Conservation (phyloP, 2,797 vertebrate genomes). For the Melanotaenia boesemani region DNA sequence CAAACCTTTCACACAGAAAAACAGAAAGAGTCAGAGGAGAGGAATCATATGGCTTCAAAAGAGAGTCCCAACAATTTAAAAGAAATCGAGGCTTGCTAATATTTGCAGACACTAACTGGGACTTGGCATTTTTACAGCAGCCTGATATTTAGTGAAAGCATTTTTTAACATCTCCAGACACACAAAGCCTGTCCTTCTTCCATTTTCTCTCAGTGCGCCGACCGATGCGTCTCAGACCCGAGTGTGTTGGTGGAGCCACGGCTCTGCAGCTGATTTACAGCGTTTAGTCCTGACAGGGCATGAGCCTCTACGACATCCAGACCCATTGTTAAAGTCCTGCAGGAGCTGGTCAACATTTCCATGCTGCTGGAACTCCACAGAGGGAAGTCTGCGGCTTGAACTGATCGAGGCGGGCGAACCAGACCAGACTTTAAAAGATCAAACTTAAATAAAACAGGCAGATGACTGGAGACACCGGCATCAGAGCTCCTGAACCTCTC, state of each 20-base stretch:
- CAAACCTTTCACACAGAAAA: too few relatives aligned
- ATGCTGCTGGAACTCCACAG: too few relatives aligned
- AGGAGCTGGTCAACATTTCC: neutral
- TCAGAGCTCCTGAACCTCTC: too few relatives aligned
- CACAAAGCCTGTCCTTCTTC: neutral
- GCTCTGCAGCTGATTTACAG: neutral
- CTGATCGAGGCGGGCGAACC: too few relatives aligned
- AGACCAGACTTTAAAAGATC: too few relatives aligned
- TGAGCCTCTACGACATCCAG: neutral
- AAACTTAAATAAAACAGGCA: too few relatives aligned
- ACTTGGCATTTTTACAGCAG: constrained; percentile 13
- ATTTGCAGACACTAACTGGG: constrained; percentile 5
- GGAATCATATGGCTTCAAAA: too few relatives aligned
- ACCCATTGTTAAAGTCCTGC: neutral
- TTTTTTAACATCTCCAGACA: neutral
- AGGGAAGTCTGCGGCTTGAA: too few relatives aligned
- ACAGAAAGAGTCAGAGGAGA: too few relatives aligned
- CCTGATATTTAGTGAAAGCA: neutral
- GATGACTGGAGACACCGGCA: too few relatives aligned
- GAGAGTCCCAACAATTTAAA: too few relatives aligned
- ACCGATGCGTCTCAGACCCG: neutral
- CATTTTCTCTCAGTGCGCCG: neutral
- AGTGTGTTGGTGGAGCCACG: neutral
- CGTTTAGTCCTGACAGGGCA: neutral
- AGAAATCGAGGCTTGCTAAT: neutral